These are phyloP conservation scores for Podotricha telesiphe DNA, from an alignment of 2,888 invertebrate genomes.

Conservation along the genomic window DNA sequence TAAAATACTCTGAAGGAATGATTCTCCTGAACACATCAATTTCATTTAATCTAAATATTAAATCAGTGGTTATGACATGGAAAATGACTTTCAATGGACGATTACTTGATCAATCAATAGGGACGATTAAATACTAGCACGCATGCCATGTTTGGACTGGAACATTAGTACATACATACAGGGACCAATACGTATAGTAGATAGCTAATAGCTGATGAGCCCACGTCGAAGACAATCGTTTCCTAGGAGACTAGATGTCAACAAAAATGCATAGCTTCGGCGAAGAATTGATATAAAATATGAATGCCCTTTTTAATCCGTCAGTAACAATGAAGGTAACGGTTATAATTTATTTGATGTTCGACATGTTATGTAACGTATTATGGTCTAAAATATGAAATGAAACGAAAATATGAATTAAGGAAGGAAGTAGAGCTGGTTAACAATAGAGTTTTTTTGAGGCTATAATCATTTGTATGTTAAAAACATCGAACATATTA, in stretches of 20 bases:
- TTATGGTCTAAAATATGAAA: neutral
- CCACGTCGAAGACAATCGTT: conserved; percentile 74
- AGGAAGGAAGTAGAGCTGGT: neutral
- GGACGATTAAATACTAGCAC: conserved; percentile 59
- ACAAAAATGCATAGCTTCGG: conserved; percentile 55
- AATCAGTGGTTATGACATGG: conserved; percentile 33
- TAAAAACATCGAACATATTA: too few relatives aligned
- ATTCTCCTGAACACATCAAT: conserved; percentile 23
- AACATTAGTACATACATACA: conserved; percentile 44
- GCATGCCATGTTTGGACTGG: conserved; percentile 59
- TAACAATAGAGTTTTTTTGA: too few relatives aligned
- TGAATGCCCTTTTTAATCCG: conserved; percentile 6
- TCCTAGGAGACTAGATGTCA: conserved; percentile 67
- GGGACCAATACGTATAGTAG: conserved; percentile 46
- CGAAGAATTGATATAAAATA: conserved; percentile 13
- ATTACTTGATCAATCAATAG: conserved; percentile 56
- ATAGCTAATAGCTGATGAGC: conserved; percentile 72
- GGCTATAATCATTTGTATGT: too few relatives aligned
- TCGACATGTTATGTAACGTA: neutral
- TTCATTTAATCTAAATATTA: conserved; percentile 33
- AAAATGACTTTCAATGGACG: conserved; percentile 36
- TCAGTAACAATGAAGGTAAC: neutral
- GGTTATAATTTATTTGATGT: neutral
- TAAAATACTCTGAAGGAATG: conserved; percentile 3
- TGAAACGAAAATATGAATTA: neutral